These are phyloP conservation scores for Zelostemma sp. DNA, from an alignment of 1,140 invertebrate species.

Conservation along the genomic window DNA sequence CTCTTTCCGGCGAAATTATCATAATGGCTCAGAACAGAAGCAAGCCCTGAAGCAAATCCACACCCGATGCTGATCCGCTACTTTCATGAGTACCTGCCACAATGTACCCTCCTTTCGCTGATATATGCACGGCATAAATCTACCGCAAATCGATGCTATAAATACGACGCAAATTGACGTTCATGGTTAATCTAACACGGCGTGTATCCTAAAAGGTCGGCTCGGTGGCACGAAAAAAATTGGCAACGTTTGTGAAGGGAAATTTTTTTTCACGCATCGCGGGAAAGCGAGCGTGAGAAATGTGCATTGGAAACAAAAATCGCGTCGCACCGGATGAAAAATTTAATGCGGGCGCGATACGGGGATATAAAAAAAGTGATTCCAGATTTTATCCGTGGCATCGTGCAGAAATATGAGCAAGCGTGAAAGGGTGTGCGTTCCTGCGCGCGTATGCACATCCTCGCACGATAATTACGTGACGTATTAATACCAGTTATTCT, in stretches of 20 bases:
- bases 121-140: slow-evolving; percentile 19
- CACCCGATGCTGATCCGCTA: slow-evolving; percentile 18
- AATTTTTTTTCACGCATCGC: no score
- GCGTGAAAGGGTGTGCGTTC: neutral
- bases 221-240: no score
- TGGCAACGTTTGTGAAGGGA: no score
- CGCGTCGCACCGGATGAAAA: slow-evolving; percentile 9
- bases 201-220: no score
- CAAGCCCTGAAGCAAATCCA: slow-evolving; percentile 53
- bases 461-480: slow-evolving; percentile 66
- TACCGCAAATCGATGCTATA: neutral
- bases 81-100: slow-evolving; percentile 11
- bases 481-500: slow-evolving; percentile 68
- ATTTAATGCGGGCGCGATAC: slow-evolving; percentile 25
- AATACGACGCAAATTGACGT: neutral
- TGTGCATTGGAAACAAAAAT: neutral
- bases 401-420: neutral
- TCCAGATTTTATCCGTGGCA: slow-evolving; percentile 42
- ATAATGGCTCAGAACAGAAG: slow-evolving; percentile 69
- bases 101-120: slow-evolving; percentile 16
- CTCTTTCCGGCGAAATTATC: slow-evolving; percentile 67
- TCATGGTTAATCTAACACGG: neutral
- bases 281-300: neutral
- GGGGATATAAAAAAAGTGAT: slow-evolving; percentile 39
- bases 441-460: slow-evolving; percentile 46